Evolutionary conservation across 2,113 vertebrate species (phyloP).

Genomic region (Spea bombifrons): DNA sequence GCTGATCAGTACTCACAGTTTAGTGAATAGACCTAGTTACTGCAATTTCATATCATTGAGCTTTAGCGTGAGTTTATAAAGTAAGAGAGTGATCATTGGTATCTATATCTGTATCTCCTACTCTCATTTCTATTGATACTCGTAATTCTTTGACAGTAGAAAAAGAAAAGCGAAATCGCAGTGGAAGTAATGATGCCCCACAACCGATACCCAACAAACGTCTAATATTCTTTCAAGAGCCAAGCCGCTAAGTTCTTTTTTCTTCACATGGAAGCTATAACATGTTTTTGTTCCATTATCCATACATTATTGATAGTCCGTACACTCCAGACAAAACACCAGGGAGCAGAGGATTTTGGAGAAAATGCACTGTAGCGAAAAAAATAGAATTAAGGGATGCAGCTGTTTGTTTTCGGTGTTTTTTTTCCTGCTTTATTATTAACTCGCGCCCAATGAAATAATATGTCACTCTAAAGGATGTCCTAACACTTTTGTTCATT

Average conservation of each 20-base stretch:
- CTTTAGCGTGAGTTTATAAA: no score
- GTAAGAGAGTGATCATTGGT: no score
- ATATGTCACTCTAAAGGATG: slow-evolving; percentile 28
- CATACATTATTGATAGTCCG: slow-evolving; percentile 29
- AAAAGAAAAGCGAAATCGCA: no score
- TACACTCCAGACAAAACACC: slow-evolving; percentile 26
- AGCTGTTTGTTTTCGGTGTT: not conserved
- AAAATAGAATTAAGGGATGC: not conserved
- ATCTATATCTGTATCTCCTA: no score
- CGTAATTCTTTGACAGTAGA: no score
- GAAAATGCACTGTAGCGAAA: slow-evolving; percentile 19
- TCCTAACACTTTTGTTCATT: not conserved
- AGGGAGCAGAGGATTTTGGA: slow-evolving; percentile 17
- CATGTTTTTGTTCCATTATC: slow-evolving; percentile 23
- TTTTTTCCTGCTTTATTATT: slow-evolving; percentile 2
- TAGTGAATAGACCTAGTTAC: no score
- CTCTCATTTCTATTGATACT: no score
- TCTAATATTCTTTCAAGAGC: not conserved
- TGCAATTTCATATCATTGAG: no score
- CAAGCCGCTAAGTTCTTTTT: slow-evolving; percentile 17
- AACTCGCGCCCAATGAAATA: slow-evolving; percentile 2
- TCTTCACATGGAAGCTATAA: not conserved
- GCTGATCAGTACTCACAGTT: no score
- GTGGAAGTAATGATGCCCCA: no score
- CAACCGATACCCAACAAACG: not conserved